Percentiles rank a stretch among this genome's conserved stretches.
Evolutionary conservation across 2,888 invertebrate species (phyloP).

Genomic region (Globia sparganii): DNA sequence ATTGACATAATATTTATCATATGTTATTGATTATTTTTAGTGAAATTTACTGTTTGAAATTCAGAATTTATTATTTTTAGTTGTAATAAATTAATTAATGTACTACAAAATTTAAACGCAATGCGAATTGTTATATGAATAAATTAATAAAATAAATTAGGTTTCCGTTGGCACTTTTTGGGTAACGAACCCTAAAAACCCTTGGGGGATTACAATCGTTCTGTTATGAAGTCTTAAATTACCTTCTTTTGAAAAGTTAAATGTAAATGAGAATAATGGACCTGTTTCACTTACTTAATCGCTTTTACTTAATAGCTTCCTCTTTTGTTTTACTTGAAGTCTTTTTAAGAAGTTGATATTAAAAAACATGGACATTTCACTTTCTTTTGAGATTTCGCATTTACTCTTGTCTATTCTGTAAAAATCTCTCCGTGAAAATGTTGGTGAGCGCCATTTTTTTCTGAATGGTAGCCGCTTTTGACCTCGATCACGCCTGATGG

Average conservation of each 20-base stretch:
- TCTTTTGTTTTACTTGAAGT: background rate
- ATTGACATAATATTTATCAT: too few species aligned
- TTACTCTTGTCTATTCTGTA: background rate
- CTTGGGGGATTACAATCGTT: background rate
- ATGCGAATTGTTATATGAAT: too few species aligned
- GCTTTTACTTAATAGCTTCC: slow-evolving; percentile 12
- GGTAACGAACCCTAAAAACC: background rate
- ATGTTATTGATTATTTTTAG: too few species aligned
- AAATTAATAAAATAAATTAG: too few species aligned
- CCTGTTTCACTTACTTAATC: slow-evolving; percentile 12
- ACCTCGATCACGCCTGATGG: too few species aligned
- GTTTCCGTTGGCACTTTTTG: too few species aligned
- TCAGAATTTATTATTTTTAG: too few species aligned
- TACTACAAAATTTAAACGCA: too few species aligned
- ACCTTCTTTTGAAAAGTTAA: background rate
- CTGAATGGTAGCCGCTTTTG: background rate
- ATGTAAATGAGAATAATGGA: background rate
- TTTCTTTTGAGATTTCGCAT: background rate
- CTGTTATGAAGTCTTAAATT: background rate
- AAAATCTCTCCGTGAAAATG: background rate
- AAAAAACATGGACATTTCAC: background rate
- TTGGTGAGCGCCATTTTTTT: background rate
- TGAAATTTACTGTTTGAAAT: too few species aligned
- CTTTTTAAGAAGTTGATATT: slow-evolving; percentile 11
- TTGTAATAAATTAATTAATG: too few species aligned